Percentiles rank a stretch among this genome's conserved stretches.
Evolutionary conservation across 2,888 invertebrate genomes (phyloP).

Genomic region (Branchipolynoe longqiensis): DNA sequence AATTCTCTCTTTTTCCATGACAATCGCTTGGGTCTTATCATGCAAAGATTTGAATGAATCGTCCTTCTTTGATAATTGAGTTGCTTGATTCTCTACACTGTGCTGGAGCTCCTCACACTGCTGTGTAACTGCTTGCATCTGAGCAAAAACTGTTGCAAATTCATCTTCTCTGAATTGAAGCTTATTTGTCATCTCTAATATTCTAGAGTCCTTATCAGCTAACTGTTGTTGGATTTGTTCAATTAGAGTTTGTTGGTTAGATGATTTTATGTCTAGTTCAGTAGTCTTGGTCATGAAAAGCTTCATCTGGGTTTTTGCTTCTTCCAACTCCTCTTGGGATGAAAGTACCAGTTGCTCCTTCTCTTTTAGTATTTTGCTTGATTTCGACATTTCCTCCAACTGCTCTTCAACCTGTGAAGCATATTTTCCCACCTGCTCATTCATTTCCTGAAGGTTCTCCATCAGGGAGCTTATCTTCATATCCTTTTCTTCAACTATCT

Average conservation of each 20-base stretch:
- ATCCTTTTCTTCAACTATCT: constrained; percentile 28
- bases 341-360: constrained; percentile 6
- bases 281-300: not conserved
- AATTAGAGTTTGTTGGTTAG: not conserved
- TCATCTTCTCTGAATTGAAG: constrained; percentile 2
- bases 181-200: not conserved
- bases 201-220: not conserved
- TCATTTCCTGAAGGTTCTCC: constrained; percentile 84
- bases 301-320: constrained; percentile 7
- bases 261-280: constrained; percentile 1
- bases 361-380: not conserved
- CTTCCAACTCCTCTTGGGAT: not conserved
- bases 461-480: constrained; percentile 60
- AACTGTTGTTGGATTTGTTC: not conserved
- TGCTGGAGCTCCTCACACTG: constrained; percentile 5
- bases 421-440: constrained; percentile 71
- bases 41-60: not conserved
- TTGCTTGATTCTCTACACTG: not conserved
- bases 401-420: constrained; percentile 39
- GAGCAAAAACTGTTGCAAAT: not conserved
- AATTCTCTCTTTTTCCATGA: not conserved
- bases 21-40: not conserved
- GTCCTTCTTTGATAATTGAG: constrained; percentile 21
- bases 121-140: not conserved
- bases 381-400: not conserved